Conservation (phyloP, 2,797 vertebrate species). For the Microctenopoma lineatum region DNA sequence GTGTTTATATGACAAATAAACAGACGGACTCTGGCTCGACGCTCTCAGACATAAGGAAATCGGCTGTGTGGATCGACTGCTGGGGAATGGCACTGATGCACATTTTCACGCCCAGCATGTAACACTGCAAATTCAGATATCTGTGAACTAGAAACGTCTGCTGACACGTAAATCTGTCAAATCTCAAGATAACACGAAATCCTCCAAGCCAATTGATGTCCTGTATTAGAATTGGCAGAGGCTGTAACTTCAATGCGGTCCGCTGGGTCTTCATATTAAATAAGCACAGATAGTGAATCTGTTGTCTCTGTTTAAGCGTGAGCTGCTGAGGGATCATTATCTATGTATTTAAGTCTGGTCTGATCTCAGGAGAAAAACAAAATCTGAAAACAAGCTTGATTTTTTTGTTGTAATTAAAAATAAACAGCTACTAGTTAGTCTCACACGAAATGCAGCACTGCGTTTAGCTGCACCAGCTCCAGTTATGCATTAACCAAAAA, state of each 20-base stretch:
- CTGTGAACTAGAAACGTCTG: constrained; percentile 76
- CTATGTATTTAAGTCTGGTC: too few species aligned
- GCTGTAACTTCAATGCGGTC: constrained; percentile 12
- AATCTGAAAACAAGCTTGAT: too few species aligned
- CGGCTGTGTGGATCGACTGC: constrained; percentile 44
- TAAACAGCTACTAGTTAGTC: too few species aligned
- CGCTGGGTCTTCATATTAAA: neutral
- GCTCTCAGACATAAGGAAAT: constrained; percentile 38
- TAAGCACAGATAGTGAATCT: neutral
- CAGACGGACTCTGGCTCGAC: constrained; percentile 40
- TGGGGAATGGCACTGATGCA: constrained; percentile 57
- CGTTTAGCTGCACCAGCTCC: neutral
- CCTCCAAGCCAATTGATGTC: constrained; percentile 38
- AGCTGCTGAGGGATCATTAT: neutral
- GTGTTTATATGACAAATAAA: constrained; percentile 56
- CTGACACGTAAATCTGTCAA: constrained; percentile 65
- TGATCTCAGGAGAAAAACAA: too few species aligned
- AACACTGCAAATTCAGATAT: constrained; percentile 55
- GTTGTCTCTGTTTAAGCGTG: neutral
- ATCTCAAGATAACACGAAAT: constrained; percentile 49
- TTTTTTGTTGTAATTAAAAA: too few species aligned
- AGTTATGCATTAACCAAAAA: too few species aligned
- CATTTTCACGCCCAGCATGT: constrained; percentile 70
- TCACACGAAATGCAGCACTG: too few species aligned
- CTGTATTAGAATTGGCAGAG: neutral